Conservation (phyloP, 2,113 vertebrate species). For the Mirounga angustirostris region DNA sequence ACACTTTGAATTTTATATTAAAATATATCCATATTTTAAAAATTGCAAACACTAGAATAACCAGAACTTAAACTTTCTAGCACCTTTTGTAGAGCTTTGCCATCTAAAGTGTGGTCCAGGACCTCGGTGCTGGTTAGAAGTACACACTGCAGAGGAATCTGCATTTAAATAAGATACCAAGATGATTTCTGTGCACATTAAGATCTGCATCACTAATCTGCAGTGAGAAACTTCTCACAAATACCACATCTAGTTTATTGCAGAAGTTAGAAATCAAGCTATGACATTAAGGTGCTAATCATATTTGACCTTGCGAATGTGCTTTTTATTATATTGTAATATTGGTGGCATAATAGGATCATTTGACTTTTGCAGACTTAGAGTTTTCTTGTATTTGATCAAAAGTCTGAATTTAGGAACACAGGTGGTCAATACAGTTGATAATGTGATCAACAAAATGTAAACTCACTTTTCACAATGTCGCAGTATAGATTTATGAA, state of each 20-base stretch:
- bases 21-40: background rate
- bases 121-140: background rate
- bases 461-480: background rate
- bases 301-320: background rate
- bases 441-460: background rate
- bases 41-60: background rate
- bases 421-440: background rate
- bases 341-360: background rate
- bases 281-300: background rate
- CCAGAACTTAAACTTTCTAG: background rate
- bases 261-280: background rate
- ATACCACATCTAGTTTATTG: background rate
- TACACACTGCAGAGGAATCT: background rate
- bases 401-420: background rate
- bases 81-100: background rate
- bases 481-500: background rate
- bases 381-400: background rate
- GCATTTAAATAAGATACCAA: background rate
- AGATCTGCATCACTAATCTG: accelerated
- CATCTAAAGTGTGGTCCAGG: too few relatives aligned
- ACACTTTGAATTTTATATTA: background rate
- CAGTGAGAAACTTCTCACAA: background rate
- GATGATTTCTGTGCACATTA: background rate
- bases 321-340: background rate
- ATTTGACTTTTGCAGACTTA: background rate